Conservation (phyloP, 1,140 invertebrate species). For the Polyergus mexicanus region DNA sequence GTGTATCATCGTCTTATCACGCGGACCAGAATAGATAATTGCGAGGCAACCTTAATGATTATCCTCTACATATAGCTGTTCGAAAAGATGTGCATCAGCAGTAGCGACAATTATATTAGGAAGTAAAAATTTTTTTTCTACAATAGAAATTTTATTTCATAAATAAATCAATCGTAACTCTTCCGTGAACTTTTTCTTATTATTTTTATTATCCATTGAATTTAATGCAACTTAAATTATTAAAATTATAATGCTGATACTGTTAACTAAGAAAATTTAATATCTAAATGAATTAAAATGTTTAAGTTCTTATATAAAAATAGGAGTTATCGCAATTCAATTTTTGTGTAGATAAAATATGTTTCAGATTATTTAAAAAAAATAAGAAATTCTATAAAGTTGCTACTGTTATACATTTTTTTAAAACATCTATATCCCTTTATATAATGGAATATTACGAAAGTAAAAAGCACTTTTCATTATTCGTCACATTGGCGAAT, state of each 20-base stretch:
- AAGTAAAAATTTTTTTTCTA: not conserved
- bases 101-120: slow-evolving; percentile 34
- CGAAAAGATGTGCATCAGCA: slow-evolving; percentile 35
- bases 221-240: not conserved
- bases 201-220: not conserved
- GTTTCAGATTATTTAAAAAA: slow-evolving; percentile 8
- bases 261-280: not conserved
- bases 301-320: not conserved
- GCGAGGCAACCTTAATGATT: slow-evolving; percentile 17
- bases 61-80: slow-evolving; percentile 38
- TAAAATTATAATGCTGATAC: not conserved
- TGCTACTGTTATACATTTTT: slow-evolving; percentile 56
- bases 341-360: slow-evolving; percentile 30
- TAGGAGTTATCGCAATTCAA: not conserved
- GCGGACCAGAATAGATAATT: slow-evolving; percentile 61
- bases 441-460: slow-evolving; percentile 49
- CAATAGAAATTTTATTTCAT: slow-evolving; percentile 4
- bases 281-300: not conserved
- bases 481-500: slow-evolving; percentile 36
- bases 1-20: slow-evolving; percentile 44
- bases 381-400: slow-evolving; percentile 38
- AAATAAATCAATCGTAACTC: not conserved
- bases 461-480: slow-evolving; percentile 39
- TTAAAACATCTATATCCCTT: slow-evolving; percentile 43
- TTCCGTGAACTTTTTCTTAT: not conserved